Evolutionary conservation across 2,113 vertebrate genomes (phyloP).

Genomic region (Platycercus adscitus): DNA sequence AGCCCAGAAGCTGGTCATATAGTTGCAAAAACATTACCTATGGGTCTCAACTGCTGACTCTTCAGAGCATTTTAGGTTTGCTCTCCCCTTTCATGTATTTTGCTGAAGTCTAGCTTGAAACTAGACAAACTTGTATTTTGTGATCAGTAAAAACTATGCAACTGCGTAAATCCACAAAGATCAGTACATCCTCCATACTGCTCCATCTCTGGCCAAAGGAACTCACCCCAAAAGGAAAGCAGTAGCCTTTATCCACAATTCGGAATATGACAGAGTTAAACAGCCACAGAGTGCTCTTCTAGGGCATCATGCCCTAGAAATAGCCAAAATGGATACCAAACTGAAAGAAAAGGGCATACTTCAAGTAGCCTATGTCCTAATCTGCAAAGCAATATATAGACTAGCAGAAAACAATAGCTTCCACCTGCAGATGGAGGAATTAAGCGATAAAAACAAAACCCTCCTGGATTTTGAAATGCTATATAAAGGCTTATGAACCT

Average conservation of each 20-base stretch:
- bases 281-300: neutral
- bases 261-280: neutral
- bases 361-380: constrained; percentile 39
- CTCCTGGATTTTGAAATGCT: constrained; percentile 59
- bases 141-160: neutral
- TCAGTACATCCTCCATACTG: neutral
- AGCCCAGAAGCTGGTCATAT: neutral
- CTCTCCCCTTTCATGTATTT: neutral
- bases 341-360: constrained; percentile 24
- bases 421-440: constrained; percentile 15
- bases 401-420: constrained; percentile 24
- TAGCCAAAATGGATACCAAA: neutral
- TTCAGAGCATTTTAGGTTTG: neutral
- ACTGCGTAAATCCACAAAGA: neutral
- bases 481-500: constrained; percentile 36
- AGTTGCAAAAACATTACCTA: neutral
- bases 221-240: neutral
- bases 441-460: constrained; percentile 53
- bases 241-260: neutral
- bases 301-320: neutral
- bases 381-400: constrained; percentile 20
- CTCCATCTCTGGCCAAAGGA: neutral
- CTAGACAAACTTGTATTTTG: neutral
- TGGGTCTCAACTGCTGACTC: neutral
- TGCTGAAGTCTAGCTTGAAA: neutral